These are phyloP conservation scores for Cybosia mesomella DNA, from an alignment of 2,888 invertebrate genomes.

Conservation along the genomic window DNA sequence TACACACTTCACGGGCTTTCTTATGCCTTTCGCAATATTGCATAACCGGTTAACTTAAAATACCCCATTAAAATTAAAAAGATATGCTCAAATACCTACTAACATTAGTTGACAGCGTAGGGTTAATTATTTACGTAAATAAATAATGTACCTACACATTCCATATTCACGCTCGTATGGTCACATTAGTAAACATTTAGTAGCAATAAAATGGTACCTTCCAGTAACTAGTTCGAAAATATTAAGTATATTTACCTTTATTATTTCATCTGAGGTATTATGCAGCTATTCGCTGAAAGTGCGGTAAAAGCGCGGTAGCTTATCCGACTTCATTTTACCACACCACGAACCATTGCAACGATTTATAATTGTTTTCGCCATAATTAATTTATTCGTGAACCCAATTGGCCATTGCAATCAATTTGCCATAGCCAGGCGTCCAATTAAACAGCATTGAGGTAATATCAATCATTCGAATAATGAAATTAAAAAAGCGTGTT, in stretches of 20 bases:
- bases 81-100: not conserved
- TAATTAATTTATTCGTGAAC: slow-evolving; percentile 51
- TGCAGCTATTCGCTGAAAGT: slow-evolving; percentile 17
- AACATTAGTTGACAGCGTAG: slow-evolving; percentile 1
- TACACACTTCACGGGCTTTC: too few species aligned
- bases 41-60: too few species aligned
- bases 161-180: slow-evolving; percentile 13
- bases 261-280: not conserved
- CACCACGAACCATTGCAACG: slow-evolving; percentile 12
- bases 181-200: slow-evolving; percentile 18
- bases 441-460: slow-evolving; percentile 48
- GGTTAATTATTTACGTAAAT: slow-evolving; percentile 11
- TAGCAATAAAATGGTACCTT: not conserved
- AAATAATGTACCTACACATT: slow-evolving; percentile 8
- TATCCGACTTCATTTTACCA: not conserved
- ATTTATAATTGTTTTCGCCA: slow-evolving; percentile 43
- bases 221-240: slow-evolving; percentile 14
- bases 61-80: too few species aligned
- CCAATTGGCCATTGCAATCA: slow-evolving; percentile 50
- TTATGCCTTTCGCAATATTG: too few species aligned
- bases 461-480: slow-evolving; percentile 44
- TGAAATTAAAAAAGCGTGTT: slow-evolving; percentile 29
- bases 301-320: slow-evolving; percentile 4
- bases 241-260: not conserved
- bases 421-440: slow-evolving; percentile 46